Percentiles rank a stretch among this genome's conserved stretches.
Conservation (phyloP, 2,888 invertebrate species). For the Ramazzottius varieornatus region DNA sequence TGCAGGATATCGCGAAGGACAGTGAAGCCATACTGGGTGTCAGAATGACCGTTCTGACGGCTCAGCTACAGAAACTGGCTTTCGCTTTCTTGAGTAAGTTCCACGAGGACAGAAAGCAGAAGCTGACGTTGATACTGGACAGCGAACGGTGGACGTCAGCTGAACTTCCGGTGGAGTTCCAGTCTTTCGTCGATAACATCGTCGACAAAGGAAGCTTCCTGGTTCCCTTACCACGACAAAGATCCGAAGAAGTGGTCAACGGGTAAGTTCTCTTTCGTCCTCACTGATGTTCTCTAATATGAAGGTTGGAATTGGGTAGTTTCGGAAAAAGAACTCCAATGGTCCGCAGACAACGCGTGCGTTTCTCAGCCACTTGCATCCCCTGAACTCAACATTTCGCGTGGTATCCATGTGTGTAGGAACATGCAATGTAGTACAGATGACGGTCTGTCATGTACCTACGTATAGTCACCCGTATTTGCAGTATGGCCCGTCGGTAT, state of each 20-base stretch:
- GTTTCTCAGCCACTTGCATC: too few relatives aligned
- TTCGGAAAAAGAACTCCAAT: too few relatives aligned
- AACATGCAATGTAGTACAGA: too few relatives aligned
- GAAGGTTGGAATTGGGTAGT: too few relatives aligned
- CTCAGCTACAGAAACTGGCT: conserved; percentile 32
- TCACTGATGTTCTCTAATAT: too few relatives aligned
- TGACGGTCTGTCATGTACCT: too few relatives aligned
- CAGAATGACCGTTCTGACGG: conserved; percentile 6
- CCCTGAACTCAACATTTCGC: too few relatives aligned
- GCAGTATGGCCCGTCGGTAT: too few relatives aligned
- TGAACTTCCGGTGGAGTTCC: conserved; percentile 65
- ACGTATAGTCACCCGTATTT: too few relatives aligned
- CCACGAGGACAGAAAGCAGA: conserved; percentile 59
- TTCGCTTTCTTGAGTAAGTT: conserved; percentile 68
- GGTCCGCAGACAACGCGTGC: too few relatives aligned
- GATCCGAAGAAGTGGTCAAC: conserved; percentile 10
- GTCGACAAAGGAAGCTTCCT: conserved; percentile 22
- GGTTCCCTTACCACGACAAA: conserved; percentile 5
- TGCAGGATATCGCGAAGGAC: neutral
- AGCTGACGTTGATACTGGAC: conserved; percentile 50
- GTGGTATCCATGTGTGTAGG: too few relatives aligned
- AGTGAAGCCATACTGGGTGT: conserved; percentile 2
- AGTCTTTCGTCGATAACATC: conserved; percentile 49
- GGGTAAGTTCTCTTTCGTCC: too few relatives aligned
- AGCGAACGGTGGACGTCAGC: conserved; percentile 77